Evolutionary conservation across 2,888 invertebrate species (phyloP), one percentile per base, ranked within the genome.

Genomic region (Lamellibrachia columna): DNA sequence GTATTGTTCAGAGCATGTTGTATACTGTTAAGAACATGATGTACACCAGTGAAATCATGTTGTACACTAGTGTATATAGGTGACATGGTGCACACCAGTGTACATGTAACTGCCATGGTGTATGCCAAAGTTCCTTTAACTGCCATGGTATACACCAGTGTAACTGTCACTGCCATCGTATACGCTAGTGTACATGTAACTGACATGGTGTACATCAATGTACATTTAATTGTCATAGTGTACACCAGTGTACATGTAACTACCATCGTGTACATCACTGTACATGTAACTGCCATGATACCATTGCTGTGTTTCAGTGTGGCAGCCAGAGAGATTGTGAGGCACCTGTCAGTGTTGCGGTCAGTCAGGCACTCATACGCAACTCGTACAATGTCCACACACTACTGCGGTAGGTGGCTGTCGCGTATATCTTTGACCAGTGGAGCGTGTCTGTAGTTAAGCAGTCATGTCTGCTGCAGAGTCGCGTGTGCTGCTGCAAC

Each of bases 381-480:
- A 40, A 90, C 11, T 93, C 93, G 1, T 93, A 93, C 91, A 92
- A 53, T 60, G 60, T 91, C 11, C 92, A 92, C 90, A 92, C 93
- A 9, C 52, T 93, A 53, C 60, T 92, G 52, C 92, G 93, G 93
- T 92, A 58, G 52, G 90, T 75, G 90, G 53, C 22, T 58, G 75
- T 28, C 40, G 15, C 22, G 22, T 53, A 40, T 2, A 52, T 90
- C 53, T 52, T 53, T 9, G 8, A 15, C 52, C 40, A 52, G 52
- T 15, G 52, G 11, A 90, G 90, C 52, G 52, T 92, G 3, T 92
- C n/a, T 75, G 75, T 1, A n/a, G 75, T 75, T 40, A 40, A 0
- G 40, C 40, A 40, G 40, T 40, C 40, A 40, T 40, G 40, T 40
- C 40, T 40, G 40, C 40, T 40, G 40, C 40, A 40, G 0, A 40